phyloP scores from a whole-genome alignment of 2,888 invertebrate species.

The Gnatocerus cornutus region DNA sequence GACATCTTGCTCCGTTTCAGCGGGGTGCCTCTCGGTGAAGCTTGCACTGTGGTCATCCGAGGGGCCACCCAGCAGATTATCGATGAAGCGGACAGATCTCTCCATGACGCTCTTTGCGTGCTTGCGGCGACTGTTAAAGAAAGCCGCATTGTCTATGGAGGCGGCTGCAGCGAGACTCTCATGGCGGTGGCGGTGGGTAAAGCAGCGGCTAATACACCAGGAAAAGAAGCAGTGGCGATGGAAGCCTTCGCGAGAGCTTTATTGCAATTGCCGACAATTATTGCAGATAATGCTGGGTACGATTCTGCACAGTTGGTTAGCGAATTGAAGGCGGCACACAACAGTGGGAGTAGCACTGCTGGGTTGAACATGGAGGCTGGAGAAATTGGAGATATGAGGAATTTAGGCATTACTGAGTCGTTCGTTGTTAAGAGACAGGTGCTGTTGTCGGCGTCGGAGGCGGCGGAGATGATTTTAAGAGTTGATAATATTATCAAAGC shows the following conservation, averaged over 20 bases:
- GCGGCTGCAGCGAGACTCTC: conserved; percentile 93
- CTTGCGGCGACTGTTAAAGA: conserved; percentile 96
- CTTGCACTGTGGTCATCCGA: conserved; percentile 96
- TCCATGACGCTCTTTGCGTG: conserved; percentile 99
- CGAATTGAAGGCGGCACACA: conserved; percentile 93
- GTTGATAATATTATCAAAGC: conserved; percentile 98
- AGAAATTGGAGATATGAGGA: conserved; percentile 90
- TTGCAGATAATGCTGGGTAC: conserved; percentile 99
- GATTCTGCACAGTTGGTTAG: conserved; percentile 96
- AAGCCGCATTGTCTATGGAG: conserved; percentile 92
- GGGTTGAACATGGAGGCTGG: conserved; percentile 95
- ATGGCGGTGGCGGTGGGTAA: conserved; percentile 95
- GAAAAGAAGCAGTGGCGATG: conserved; percentile 98
- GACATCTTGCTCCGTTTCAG: conserved; percentile 95
- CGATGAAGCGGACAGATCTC: conserved; percentile 97
- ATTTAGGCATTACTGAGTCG: conserved; percentile 95
- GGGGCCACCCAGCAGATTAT: conserved; percentile 99
- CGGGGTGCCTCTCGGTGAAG: conserved; percentile 95
- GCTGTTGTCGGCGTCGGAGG: conserved; percentile 94
- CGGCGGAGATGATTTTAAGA: conserved; percentile 98
- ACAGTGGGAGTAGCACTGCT: conserved; percentile 80
- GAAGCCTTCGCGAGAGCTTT: conserved; percentile 96
- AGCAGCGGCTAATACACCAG: conserved; percentile 90
- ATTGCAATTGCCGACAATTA: conserved; percentile 92
- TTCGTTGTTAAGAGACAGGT: conserved; percentile 98